Base-by-base conservation (phyloP, 2,113 vertebrate genomes). In the Prochilodus magdalenae region DNA sequence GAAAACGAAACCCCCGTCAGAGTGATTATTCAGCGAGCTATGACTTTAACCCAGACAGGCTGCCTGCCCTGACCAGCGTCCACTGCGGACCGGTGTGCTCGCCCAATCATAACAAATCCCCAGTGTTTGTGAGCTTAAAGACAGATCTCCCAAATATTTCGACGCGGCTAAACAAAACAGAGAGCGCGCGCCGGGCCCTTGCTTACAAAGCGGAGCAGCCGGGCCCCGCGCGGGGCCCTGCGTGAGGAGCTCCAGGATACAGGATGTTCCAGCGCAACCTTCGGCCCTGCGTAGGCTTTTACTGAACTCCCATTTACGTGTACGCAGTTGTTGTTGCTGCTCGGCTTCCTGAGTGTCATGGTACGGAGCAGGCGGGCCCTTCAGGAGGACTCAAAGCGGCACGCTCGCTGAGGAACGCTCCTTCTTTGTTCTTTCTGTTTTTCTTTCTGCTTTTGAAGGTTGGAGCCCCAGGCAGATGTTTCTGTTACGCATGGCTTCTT, bases 141-240 rank as follows among this genome's bases (percentile, higher is more conserved):
- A 89, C 86, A 89, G 90, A 85, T 85, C 78, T 73, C 83, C 83
- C 88, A 90, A 93, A 93, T 92, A 91, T 92, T 91, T 89, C 88
- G 76, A 83, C 72, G 81, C 82, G 22, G 85, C 89, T 89, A 92
- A 94, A 92, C 90, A 90, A 90, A 90, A 80, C 57, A 27, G 83
- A 79, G 62, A 66, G 81, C n/a, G 3, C 44, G 26, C 57, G 75
- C 59, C 72, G 86, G 62, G 84, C 77, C 27, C 78, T 81, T 80
- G 81, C 83, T 73, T 65, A 80, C 57, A 49, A 40, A 76, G 70
- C 75, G 69, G 82, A 69, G 74, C n/a, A 77, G 29, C 63, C 60
- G 81, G 36, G n/a, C 77, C 82, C 84, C 87, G 79, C 87, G 78
- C 86, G 75, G 82, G 62, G 86, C 84, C n/a, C 75, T 82, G 86